phyloP scores from a whole-genome alignment of 2,113 vertebrate genomes.

The Candoia aspera region DNA sequence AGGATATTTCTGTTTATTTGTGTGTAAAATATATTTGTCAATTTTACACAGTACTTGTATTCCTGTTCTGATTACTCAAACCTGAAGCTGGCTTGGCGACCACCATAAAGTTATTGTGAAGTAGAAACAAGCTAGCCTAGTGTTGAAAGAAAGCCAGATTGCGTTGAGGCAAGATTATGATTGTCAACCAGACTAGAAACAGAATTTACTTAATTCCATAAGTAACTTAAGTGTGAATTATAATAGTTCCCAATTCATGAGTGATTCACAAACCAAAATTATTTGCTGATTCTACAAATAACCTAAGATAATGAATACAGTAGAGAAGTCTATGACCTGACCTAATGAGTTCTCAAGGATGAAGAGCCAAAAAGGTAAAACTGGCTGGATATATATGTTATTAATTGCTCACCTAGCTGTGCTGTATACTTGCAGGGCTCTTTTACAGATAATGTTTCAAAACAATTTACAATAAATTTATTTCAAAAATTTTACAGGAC shows the following conservation, averaged over 20 bases:
- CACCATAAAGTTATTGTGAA: background rate
- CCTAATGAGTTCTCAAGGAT: constrained; percentile 41
- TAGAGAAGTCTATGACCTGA: constrained; percentile 19
- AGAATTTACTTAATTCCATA: constrained; percentile 31
- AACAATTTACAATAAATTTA: background rate
- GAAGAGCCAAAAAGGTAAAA: constrained; percentile 32
- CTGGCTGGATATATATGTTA: constrained; percentile 9
- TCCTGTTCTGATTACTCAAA: background rate
- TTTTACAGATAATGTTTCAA: constrained; percentile 28
- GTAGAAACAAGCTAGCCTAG: background rate
- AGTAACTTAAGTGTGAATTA: background rate
- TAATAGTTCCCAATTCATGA: constrained; percentile 16
- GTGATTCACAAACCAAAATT: constrained; percentile 11
- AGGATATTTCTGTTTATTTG: background rate
- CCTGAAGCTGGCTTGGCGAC: background rate
- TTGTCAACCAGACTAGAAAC: background rate
- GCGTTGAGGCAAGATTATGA: constrained; percentile 29
- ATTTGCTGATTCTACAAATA: constrained; percentile 32
- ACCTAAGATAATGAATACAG: constrained; percentile 13
- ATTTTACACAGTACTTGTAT: background rate
- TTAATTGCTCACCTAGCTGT: constrained; percentile 25
- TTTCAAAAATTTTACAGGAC: background rate
- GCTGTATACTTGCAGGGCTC: constrained; percentile 22
- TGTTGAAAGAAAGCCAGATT: background rate
- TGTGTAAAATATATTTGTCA: background rate